These are phyloP conservation scores for Oligia fasciuncula DNA, from an alignment of 2,888 invertebrate genomes.

Conservation along the genomic window DNA sequence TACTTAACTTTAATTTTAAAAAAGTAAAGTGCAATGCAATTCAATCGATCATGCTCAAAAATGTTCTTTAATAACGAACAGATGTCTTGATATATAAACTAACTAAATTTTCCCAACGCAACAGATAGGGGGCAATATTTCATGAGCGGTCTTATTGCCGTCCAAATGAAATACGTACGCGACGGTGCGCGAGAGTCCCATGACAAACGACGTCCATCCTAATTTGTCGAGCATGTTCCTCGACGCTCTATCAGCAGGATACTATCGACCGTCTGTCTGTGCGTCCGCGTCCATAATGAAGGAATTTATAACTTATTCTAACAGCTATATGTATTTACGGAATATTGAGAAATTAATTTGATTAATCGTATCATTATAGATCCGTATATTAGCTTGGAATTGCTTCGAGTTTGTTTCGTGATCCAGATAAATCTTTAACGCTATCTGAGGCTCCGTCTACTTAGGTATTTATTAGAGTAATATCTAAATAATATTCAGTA, in stretches of 20 bases:
- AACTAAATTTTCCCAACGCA: constrained; percentile 50
- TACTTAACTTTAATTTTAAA: background rate
- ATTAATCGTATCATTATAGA: constrained; percentile 46
- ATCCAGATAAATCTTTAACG: constrained; percentile 26
- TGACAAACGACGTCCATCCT: constrained; percentile 84
- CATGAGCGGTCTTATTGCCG: constrained; percentile 73
- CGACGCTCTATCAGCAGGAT: constrained; percentile 81
- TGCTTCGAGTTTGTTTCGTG: constrained; percentile 35
- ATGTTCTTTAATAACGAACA: constrained; percentile 11
- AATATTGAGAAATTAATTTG: constrained; percentile 53
- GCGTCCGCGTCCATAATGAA: constrained; percentile 64
- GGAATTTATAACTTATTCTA: constrained; percentile 73
- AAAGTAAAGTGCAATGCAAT: too few species aligned
- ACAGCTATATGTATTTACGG: constrained; percentile 55
- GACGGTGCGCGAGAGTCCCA: constrained; percentile 61
- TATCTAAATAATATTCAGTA: background rate
- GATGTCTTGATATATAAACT: constrained; percentile 21
- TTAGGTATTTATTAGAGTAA: background rate
- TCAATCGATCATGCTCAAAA: background rate
- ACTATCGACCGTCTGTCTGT: constrained; percentile 63
- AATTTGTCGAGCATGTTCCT: constrained; percentile 83
- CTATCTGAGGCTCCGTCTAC: constrained; percentile 2
- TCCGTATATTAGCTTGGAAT: constrained; percentile 7
- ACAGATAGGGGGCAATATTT: constrained; percentile 72
- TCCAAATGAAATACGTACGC: constrained; percentile 75